Conservation (phyloP, 2,797 vertebrate genomes). For the Moxostoma hubbsi region DNA sequence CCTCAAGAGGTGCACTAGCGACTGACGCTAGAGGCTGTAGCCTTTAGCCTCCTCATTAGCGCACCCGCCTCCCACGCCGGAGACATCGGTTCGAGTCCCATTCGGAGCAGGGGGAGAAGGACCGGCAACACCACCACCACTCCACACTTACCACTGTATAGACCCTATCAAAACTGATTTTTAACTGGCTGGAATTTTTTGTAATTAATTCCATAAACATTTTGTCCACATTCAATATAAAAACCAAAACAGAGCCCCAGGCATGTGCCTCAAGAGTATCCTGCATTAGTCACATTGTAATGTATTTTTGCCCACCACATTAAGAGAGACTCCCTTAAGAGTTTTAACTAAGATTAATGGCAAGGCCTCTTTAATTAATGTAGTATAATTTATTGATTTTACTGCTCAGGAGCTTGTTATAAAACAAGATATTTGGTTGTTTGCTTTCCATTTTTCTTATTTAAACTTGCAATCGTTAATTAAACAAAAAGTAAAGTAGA, state of each 20-base stretch:
- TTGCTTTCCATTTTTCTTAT: too few relatives aligned
- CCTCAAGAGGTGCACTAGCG: too few relatives aligned
- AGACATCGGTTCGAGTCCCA: too few relatives aligned
- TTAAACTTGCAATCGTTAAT: too few relatives aligned
- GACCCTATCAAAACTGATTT: background rate
- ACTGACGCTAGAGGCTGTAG: too few relatives aligned
- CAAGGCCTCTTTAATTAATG: background rate
- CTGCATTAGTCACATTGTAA: background rate
- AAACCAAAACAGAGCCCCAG: background rate
- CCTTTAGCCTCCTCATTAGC: too few relatives aligned
- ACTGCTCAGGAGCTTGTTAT: background rate
- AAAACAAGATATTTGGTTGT: too few relatives aligned
- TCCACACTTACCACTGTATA: background rate
- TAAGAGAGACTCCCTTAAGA: background rate
- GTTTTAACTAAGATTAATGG: conserved; percentile 3
- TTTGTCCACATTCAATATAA: background rate
- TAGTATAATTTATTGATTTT: background rate
- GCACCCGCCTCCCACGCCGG: too few relatives aligned
- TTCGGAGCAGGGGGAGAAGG: too few relatives aligned
- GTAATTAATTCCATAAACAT: background rate
- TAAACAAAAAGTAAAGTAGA: too few relatives aligned
- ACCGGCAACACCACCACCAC: too few relatives aligned
- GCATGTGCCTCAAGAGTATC: background rate
- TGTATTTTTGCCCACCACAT: background rate
- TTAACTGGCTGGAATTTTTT: conserved; percentile 6